Conservation (phyloP, 2,888 invertebrate genomes). For the Cantharis rustica region DNA sequence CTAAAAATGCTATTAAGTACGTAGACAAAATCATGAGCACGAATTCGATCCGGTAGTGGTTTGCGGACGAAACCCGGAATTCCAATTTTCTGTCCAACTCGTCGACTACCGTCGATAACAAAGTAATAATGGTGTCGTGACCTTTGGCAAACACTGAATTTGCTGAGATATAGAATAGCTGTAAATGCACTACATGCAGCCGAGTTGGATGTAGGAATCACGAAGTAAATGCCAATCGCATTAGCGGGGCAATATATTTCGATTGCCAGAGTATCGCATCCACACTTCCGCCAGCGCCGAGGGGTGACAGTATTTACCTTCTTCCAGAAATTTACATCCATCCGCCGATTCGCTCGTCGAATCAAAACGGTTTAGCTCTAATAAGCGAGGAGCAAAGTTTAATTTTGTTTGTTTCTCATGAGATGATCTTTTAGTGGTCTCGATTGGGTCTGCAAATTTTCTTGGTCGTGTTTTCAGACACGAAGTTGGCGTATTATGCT, state of each 20-base stretch:
- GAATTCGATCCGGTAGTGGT: conserved; percentile 38
- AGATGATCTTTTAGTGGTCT: neutral
- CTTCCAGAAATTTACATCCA: too few relatives aligned
- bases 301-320: neutral
- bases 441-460: neutral
- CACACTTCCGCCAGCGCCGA: conserved; percentile 24
- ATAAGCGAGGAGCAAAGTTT: neutral
- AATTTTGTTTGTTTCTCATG: neutral
- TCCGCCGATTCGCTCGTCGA: neutral
- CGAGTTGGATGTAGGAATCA: conserved; percentile 28
- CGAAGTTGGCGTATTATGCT: conserved; percentile 25
- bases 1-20: conserved; percentile 44
- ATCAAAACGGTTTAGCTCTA: neutral
- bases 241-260: conserved; percentile 30
- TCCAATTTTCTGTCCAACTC: conserved; percentile 22
- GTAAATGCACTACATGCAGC: conserved; percentile 31
- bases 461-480: neutral
- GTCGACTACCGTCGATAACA: conserved; percentile 34
- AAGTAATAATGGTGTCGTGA: conserved; percentile 35
- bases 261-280: conserved; percentile 30
- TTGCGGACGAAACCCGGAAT: conserved; percentile 31
- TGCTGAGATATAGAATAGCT: conserved; percentile 18
- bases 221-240: conserved; percentile 31
- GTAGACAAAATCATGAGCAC: conserved; percentile 41
- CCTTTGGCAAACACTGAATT: conserved; percentile 23